Evolutionary conservation across 64 coral and sea anemone species (phyloP).

Genomic region (Pocillopora damicornis): DNA sequence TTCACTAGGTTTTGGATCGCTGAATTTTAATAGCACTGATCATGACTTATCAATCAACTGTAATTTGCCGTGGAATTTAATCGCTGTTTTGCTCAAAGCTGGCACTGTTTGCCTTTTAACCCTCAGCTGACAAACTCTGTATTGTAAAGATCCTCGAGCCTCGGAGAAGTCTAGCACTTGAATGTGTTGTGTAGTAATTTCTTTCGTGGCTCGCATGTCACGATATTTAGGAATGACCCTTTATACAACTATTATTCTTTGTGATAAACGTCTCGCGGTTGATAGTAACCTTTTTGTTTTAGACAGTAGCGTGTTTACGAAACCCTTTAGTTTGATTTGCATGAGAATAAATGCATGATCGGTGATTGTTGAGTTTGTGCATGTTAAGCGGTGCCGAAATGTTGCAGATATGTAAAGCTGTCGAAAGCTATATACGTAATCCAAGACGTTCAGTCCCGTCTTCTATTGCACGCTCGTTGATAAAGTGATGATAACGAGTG

Average conservation of each 20-base stretch:
- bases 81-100: conserved; percentile 20
- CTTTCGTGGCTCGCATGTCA: not conserved
- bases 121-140: conserved; percentile 11
- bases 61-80: conserved; percentile 36
- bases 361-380: conserved; percentile 1
- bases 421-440: conserved; percentile 4
- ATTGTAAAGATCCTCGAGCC: not conserved
- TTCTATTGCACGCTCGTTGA: not conserved
- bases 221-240: not conserved
- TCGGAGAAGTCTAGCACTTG: not conserved
- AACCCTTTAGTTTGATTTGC: conserved; percentile 43
- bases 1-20: not conserved
- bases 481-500: conserved; percentile 2
- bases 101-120: conserved; percentile 27
- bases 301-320: conserved; percentile 34
- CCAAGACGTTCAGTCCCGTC: not conserved
- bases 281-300: conserved; percentile 15
- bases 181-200: not conserved
- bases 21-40: not conserved
- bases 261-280: conserved; percentile 18
- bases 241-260: not conserved
- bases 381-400: not conserved
- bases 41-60: not conserved
- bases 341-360: conserved; percentile 40
- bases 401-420: conserved; percentile 7